phyloP scores from a whole-genome alignment of 2,888 invertebrate species.

The Chelonus formosanus region DNA sequence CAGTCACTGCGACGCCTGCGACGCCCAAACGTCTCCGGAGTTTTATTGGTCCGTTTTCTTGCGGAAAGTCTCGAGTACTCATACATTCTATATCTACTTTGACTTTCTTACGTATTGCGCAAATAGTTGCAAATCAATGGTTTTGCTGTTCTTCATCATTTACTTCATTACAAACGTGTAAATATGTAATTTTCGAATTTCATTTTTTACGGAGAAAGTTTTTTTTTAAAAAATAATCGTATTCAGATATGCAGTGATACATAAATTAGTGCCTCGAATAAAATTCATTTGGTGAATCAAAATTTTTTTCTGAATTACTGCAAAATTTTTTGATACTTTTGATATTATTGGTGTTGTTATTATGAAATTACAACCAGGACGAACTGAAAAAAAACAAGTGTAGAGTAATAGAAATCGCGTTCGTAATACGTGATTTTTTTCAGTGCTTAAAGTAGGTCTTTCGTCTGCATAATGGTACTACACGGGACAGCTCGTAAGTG shows the following conservation, averaged over 20 bases:
- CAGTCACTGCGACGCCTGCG: slow-evolving; percentile 65
- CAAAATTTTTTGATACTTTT: not conserved
- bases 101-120: slow-evolving; percentile 22
- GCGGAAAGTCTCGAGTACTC: slow-evolving; percentile 10
- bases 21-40: slow-evolving; percentile 61
- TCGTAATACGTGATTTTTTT: slow-evolving; percentile 20
- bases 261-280: too few relatives aligned
- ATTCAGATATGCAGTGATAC: too few relatives aligned
- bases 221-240: too few relatives aligned
- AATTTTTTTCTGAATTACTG: not conserved
- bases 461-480: slow-evolving; percentile 59
- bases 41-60: slow-evolving; percentile 49
- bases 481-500: slow-evolving; percentile 64
- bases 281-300: too few relatives aligned
- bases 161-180: not conserved
- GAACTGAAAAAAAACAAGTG: slow-evolving; percentile 2
- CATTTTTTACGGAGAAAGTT: too few relatives aligned
- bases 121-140: slow-evolving; percentile 15
- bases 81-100: slow-evolving; percentile 7
- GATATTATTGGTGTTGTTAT: not conserved
- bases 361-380: not conserved
- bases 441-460: slow-evolving; percentile 4
- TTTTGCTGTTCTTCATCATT: not conserved
- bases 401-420: slow-evolving; percentile 1
- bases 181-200: not conserved